Evolutionary conservation across 2,797 vertebrate genomes (phyloP), one percentile per base, ranked within the genome.

Genomic region (Rhabdomys pumilio): DNA sequence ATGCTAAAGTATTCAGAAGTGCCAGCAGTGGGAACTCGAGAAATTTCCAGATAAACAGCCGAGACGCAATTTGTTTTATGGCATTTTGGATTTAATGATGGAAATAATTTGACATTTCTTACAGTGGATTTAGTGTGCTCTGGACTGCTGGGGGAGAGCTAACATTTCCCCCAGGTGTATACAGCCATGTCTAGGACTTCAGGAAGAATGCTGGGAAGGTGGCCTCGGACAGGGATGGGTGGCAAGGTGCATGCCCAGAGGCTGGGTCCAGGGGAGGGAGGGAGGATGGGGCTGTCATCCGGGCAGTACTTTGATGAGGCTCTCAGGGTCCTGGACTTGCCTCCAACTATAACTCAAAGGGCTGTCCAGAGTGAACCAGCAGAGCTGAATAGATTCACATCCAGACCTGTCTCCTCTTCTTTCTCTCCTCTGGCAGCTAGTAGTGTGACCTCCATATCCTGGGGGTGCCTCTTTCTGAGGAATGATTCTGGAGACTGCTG

Each of bases 31-130:
- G 91, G 95, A 31, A 69, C 88, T 38, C 61, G 38, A 92, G 94
- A 81, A 92, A 97, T 91, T 96, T 96, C 96, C 76, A 89, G 96
- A 96, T 94, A 97, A 94, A 97, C 41, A 93, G 95, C 88, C 0
- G 13, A 96, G 95, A 96, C 76, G 90, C 95, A 91, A 89, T 97
- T 97, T 97, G 96, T 92, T 98, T 97, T 85, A 96, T 90, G 95
- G 92, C 92, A 93, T 97, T 97, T 97, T 97, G 88, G 93, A 95
- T 92, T 97, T 97, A 97, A 97, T 96, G 93, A 96, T 95, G 97
- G 95, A 96, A 97, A 96, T 97, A 97, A 97, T 97, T 96, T 97
- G 96, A 88, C 93, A 85, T 86, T 90, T 93, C 92, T 76, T 41
- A 79, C 87, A 95, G 88, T 47, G 85, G 85, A 67, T 89, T 93